Evolutionary conservation across 2,797 vertebrate species (phyloP).

Genomic region (Xenopus petersii): DNA sequence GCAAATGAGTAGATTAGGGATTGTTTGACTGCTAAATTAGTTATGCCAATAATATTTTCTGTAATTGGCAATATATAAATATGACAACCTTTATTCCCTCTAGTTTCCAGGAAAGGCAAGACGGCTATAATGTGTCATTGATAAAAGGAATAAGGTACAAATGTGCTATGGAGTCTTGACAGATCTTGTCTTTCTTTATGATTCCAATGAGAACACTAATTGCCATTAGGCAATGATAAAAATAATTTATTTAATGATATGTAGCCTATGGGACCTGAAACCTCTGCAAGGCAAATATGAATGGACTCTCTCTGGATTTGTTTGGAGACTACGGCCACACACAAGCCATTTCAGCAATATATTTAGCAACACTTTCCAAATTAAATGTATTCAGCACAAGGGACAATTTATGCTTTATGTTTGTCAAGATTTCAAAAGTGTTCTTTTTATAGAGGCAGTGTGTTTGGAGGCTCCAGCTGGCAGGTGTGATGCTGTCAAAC

Average conservation of each 20-base stretch:
- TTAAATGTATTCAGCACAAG: conserved; percentile 30
- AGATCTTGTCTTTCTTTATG: conserved; percentile 27
- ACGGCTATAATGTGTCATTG: background rate
- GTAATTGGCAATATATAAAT: too few species aligned
- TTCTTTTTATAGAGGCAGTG: conserved; percentile 28
- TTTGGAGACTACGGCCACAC: conserved; percentile 1
- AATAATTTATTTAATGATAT: conserved; percentile 38
- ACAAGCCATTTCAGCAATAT: conserved; percentile 26
- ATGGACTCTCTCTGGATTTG: conserved; percentile 11
- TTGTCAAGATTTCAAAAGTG: conserved; percentile 28
- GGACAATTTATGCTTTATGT: conserved; percentile 15
- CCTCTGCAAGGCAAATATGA: conserved; percentile 21
- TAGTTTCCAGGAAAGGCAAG: too few species aligned
- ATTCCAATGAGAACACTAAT: conserved; percentile 21
- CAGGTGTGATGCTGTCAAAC: conserved; percentile 33
- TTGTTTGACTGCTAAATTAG: too few species aligned
- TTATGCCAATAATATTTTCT: too few species aligned
- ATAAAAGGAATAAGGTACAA: conserved; percentile 6
- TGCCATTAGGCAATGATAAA: conserved; percentile 30
- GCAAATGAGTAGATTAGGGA: too few species aligned
- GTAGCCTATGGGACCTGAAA: conserved; percentile 19
- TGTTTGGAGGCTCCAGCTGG: conserved; percentile 27
- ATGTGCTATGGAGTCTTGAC: conserved; percentile 10
- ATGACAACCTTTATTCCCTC: too few species aligned
- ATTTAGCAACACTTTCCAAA: conserved; percentile 24